Evolutionary conservation across 2,113 vertebrate species (phyloP).

Genomic region (Thryonomys swinderianus): DNA sequence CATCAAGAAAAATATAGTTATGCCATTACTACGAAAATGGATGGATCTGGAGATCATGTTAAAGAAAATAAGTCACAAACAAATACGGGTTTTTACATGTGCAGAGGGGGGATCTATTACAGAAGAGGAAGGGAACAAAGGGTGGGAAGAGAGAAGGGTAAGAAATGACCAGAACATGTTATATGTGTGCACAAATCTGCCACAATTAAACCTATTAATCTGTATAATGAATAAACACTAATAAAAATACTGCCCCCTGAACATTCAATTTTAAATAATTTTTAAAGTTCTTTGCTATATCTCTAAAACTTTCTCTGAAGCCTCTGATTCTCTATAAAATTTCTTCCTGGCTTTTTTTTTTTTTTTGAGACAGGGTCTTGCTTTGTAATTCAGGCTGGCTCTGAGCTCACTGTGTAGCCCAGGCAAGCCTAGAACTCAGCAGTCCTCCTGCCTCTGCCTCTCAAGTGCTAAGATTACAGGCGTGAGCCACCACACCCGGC

Average conservation of each 20-base stretch:
- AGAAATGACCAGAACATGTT: background rate
- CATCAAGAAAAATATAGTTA: background rate
- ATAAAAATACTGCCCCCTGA: background rate
- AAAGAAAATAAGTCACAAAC: background rate
- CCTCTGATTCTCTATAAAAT: constrained; percentile 17
- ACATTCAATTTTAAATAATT: background rate
- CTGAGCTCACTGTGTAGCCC: too few relatives aligned
- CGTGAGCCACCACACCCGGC: too few relatives aligned
- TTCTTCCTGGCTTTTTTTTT: too few relatives aligned
- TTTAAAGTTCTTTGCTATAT: background rate
- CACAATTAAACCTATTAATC: background rate
- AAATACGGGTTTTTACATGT: background rate
- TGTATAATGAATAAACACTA: background rate
- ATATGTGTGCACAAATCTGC: background rate
- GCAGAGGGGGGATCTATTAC: background rate
- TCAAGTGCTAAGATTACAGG: too few relatives aligned
- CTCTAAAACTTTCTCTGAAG: background rate
- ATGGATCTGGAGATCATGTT: background rate
- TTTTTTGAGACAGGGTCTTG: too few relatives aligned
- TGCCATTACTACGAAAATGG: background rate
- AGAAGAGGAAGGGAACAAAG: background rate
- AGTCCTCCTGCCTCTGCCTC: too few relatives aligned
- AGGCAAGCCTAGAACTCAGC: too few relatives aligned
- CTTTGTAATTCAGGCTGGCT: too few relatives aligned
- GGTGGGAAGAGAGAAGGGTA: background rate